Evolutionary conservation across 2,888 invertebrate genomes (phyloP), one percentile per base, ranked within the genome.

Genomic region (Melieria picta): DNA sequence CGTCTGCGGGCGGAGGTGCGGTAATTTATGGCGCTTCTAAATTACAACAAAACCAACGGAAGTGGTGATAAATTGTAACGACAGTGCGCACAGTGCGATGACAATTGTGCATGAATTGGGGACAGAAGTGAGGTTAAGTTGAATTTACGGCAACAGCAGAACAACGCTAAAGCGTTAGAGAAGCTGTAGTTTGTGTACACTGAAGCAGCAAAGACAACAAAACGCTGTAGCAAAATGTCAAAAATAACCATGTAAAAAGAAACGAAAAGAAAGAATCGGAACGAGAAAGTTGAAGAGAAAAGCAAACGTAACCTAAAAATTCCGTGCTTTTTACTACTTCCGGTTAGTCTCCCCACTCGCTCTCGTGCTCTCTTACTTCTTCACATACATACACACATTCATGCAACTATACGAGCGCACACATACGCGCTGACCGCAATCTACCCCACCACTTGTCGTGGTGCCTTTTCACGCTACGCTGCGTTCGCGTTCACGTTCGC

Each of bases 61-160:
- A 60, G 50, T 16, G 13, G 52, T n/a, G 52, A 56, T 3, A 55
- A 58, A 58, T 58, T 30, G 47, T 9, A 11, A 45, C 45, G 42
- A 45, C 55, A 65, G 6, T 7, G 45, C 7, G 52, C 5, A 56
- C 47, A 55, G 45, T 5, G 6, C 6, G 30, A 30, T 30, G 30
- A 30, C 30, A 30, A 30, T 30, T 30, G 30, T 30, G 30, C 30
- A 30, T 5, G 11, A 10, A 57, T 45, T 48, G 30, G 60, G 10
- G n/a, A 45, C 47, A 67, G 48, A 50, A 60, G 60, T 67, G 13
- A 16, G 67, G 60, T 67, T 67, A 67, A 52, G 52, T 60, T 58
- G 30, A 30, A 30, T 30, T 30, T 30, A 30, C 30, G 2, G 30
- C 30, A 30, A 30, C 3, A 30, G 30, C 30, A 30, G 30, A 30